Evolutionary conservation across 2,113 vertebrate genomes (phyloP), one percentile per base, ranked within the genome.

Genomic region (Helogale parvula): DNA sequence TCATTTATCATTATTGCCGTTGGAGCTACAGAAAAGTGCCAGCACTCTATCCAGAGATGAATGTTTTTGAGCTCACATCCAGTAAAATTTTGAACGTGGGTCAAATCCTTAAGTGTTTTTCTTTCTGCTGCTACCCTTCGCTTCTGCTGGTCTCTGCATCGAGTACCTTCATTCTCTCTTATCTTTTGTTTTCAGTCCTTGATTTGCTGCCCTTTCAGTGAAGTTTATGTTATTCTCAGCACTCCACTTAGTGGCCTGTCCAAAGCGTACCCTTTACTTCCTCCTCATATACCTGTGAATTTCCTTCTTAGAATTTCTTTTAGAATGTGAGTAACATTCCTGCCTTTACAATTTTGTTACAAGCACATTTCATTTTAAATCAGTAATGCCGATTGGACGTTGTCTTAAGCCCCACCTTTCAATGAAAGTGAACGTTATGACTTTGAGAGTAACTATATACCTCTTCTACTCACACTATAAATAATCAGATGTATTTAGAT

Each of bases 1-100:
- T 88, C 97, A 98, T 98, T 98, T 98, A 94, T 98, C 97, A 98
- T 98, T 98, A 97, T 98, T 98, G 98, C 97, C 84, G 16, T 96
- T 98, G 97, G 96, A 98, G 81, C 95, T 92, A 85, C 91, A 96
- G 92, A 98, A 96, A 98, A 98, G 98, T 98, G 93, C 95, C 85
- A 96, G 90, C 91, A 41, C 80, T 97, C 97, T 94, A 87, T 97
- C 97, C 95, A 94, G 97, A 98, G 98, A 97, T 91, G 77, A 96
- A 97, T 98, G 92, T 65, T 97, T 90, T 79, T 79, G 68, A 97
- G 94, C 50, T 94, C 96, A 81, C 97, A 92, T 98, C 97, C 97
- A 98, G 97, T 97, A 97, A 98, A 97, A 96, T 94, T 71, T 95
- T 68, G 66, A 98, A 92, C 88, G 72, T 85, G 89, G 92, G 86